These are phyloP conservation scores for Formica exsecta DNA, from an alignment of 1,140 invertebrate species.

Conservation along the genomic window DNA sequence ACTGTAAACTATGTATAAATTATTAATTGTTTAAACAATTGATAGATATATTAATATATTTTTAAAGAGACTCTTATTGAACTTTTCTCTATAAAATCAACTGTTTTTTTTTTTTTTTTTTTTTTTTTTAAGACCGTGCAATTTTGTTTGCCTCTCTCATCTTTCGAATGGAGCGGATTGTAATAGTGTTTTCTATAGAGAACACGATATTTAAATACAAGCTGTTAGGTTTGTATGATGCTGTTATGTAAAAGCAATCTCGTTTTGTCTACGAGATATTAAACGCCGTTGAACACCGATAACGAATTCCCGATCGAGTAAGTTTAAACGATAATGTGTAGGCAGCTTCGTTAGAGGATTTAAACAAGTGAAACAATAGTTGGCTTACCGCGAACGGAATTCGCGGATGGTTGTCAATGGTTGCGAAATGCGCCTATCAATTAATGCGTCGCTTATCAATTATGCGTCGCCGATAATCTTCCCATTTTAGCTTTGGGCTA, in stretches of 20 bases:
- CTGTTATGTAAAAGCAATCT: not conserved
- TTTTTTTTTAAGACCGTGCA: too few relatives aligned
- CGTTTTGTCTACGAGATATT: not conserved
- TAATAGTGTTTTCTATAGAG: not conserved
- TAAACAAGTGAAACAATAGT: slow-evolving; percentile 11
- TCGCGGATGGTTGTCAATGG: slow-evolving; percentile 27
- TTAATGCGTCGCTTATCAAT: slow-evolving; percentile 18
- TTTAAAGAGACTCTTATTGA: too few relatives aligned
- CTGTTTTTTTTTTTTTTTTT: too few relatives aligned
- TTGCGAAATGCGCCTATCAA: slow-evolving; percentile 53
- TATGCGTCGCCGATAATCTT: slow-evolving; percentile 45
- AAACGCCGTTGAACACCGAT: slow-evolving; percentile 35
- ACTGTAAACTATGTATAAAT: too few relatives aligned
- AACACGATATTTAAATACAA: not conserved
- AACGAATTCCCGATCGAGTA: slow-evolving; percentile 12
- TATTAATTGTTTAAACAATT: too few relatives aligned
- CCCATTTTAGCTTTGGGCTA: slow-evolving; percentile 29
- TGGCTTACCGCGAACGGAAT: slow-evolving; percentile 41
- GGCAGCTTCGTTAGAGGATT: slow-evolving; percentile 34
- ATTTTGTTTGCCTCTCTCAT: not conserved
- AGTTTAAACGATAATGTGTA: slow-evolving; percentile 39
- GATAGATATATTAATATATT: too few relatives aligned
- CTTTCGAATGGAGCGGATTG: not conserved
- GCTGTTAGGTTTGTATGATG: not conserved
- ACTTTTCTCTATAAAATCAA: too few relatives aligned